A percentile compares a stretch with the other conserved stretches of the same genome.
Conservation (phyloP, 2,113 vertebrate genomes). For the Syngnathus floridae region DNA sequence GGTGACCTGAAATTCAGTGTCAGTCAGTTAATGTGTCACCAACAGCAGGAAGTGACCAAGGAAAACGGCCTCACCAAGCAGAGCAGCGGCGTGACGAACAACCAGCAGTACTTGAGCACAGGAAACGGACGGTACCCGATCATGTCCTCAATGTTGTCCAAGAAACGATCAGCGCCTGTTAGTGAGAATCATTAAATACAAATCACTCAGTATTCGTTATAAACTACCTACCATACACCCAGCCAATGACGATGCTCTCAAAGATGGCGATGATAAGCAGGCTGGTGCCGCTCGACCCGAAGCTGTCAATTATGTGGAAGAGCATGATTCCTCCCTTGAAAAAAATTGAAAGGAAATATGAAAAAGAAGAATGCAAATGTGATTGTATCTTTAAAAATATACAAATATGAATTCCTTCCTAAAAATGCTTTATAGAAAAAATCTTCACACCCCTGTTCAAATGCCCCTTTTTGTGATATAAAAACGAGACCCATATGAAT, state of each 20-base stretch:
- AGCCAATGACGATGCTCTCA: slow-evolving; percentile 57
- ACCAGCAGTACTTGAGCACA: slow-evolving; percentile 74
- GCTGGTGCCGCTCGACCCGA: slow-evolving; percentile 47
- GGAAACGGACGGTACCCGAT: slow-evolving; percentile 65
- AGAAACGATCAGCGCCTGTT: slow-evolving; percentile 71
- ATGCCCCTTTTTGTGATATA: too few relatives aligned
- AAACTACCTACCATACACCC: slow-evolving; percentile 66
- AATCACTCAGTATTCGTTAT: neutral
- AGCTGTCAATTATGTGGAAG: slow-evolving; percentile 59
- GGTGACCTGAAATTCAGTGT: slow-evolving; percentile 37
- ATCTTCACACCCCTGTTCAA: too few relatives aligned
- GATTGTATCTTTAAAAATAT: too few relatives aligned
- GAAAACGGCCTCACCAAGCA: slow-evolving; percentile 59
- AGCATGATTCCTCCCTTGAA: slow-evolving; percentile 59
- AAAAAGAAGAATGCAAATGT: too few relatives aligned
- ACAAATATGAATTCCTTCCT: too few relatives aligned
- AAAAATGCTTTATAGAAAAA: too few relatives aligned
- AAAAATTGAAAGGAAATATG: too few relatives aligned
- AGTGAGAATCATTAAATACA: neutral
- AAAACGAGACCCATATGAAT: too few relatives aligned
- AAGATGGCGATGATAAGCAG: slow-evolving; percentile 60
- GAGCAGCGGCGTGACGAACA: slow-evolving; percentile 70
- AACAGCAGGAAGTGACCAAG: slow-evolving; percentile 1
- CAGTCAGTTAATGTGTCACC: neutral
- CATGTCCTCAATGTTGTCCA: slow-evolving; percentile 76